phyloP scores from a whole-genome alignment of 2,797 vertebrate genomes.

The Pantherophis vulpinus region DNA sequence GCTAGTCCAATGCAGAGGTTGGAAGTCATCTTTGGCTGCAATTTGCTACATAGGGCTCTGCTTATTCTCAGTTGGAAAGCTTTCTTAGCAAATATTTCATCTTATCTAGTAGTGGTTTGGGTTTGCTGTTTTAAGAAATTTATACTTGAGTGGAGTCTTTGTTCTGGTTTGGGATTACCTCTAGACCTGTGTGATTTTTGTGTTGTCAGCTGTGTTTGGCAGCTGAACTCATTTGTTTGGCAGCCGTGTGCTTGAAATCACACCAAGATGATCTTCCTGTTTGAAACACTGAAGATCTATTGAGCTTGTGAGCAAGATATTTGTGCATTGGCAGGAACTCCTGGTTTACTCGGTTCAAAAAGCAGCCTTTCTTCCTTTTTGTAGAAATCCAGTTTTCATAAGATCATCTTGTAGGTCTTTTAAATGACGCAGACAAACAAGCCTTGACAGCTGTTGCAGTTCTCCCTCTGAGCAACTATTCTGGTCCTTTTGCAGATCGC shows the following conservation, averaged over 20 bases:
- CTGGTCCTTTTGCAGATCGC: neutral
- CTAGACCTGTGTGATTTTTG: neutral
- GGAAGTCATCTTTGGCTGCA: neutral
- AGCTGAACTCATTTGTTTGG: neutral
- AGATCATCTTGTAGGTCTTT: neutral
- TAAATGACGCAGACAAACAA: neutral
- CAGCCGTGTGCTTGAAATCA: neutral
- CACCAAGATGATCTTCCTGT: neutral
- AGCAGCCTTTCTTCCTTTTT: neutral
- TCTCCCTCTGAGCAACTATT: neutral
- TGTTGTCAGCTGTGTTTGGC: neutral
- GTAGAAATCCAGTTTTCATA: neutral
- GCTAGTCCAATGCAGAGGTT: neutral
- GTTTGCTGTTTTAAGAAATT: neutral
- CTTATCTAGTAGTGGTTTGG: neutral
- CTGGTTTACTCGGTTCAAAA: neutral
- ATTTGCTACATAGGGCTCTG: neutral
- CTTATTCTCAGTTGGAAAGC: neutral
- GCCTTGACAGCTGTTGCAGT: neutral
- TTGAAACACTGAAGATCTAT: neutral
- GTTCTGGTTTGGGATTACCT: neutral
- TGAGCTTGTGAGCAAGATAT: neutral
- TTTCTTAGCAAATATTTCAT: neutral
- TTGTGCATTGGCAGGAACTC: neutral
- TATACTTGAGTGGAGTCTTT: neutral